Conservation (phyloP, 2,888 invertebrate genomes). For the Piscicola geometra region DNA sequence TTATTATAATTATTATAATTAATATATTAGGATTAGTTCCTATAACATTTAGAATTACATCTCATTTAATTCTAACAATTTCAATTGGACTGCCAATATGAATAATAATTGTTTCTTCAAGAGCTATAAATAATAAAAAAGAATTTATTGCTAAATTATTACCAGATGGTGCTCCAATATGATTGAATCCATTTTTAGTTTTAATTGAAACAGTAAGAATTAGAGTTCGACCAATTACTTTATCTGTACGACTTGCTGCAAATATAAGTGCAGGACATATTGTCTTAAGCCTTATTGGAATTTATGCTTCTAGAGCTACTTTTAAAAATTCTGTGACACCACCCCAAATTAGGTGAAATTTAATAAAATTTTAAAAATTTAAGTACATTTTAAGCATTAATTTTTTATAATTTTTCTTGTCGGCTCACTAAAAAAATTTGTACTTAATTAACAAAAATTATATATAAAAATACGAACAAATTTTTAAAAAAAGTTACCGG, state of each 20-base stretch:
- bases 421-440: background rate
- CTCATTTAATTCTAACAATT: constrained; percentile 64
- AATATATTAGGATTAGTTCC: constrained; percentile 69
- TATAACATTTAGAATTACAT: constrained; percentile 68
- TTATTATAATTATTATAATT: constrained; percentile 64
- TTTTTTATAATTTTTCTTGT: background rate
- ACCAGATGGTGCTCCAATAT: constrained; percentile 65
- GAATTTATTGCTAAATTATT: constrained; percentile 68
- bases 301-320: constrained; percentile 31
- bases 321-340: constrained; percentile 16
- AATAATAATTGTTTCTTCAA: constrained; percentile 65
- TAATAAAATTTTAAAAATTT: too few species aligned
- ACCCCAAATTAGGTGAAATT: too few species aligned
- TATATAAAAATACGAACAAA: background rate
- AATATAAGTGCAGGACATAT: constrained; percentile 73
- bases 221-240: constrained; percentile 67
- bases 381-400: too few species aligned
- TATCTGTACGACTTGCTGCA: constrained; percentile 69
- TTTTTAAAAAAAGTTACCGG: constrained; percentile 17
- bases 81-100: constrained; percentile 64
- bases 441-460: background rate
- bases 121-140: constrained; percentile 64
- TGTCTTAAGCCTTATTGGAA: constrained; percentile 63
- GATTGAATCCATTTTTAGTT: constrained; percentile 68
- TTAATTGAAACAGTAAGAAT: constrained; percentile 72